These are phyloP conservation scores for Agonopterix alstromeriana DNA, from an alignment of 2,888 invertebrate genomes.

Conservation along the genomic window DNA sequence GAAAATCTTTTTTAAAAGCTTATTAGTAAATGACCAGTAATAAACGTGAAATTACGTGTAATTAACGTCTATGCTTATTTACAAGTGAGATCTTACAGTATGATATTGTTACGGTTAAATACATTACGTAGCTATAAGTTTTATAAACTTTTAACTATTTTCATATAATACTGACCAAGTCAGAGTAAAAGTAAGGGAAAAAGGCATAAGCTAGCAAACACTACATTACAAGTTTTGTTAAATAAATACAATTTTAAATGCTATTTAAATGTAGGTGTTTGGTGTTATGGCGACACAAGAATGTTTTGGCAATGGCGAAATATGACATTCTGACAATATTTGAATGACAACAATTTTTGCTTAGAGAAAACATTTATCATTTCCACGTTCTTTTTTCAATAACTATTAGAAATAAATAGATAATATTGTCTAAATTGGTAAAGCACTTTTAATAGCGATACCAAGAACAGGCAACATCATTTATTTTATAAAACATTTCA, in stretches of 20 bases:
- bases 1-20: neutral
- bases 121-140: slow-evolving; percentile 39
- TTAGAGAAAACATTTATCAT: no score
- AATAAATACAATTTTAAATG: neutral
- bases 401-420: no score
- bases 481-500: no score
- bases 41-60: slow-evolving; percentile 5
- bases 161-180: slow-evolving; percentile 42
- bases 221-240: slow-evolving; percentile 26
- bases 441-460: no score
- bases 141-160: slow-evolving; percentile 42
- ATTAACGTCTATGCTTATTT: slow-evolving; percentile 36
- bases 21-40: slow-evolving; percentile 14
- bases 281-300: no score
- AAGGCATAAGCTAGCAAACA: slow-evolving; percentile 54
- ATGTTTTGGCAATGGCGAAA: no score
- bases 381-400: no score
- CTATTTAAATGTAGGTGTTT: neutral
- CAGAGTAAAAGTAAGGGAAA: slow-evolving; percentile 34
- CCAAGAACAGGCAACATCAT: no score
- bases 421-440: no score
- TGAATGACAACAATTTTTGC: no score
- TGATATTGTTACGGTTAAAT: slow-evolving; percentile 32
- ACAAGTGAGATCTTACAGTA: slow-evolving; percentile 62
- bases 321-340: no score